A percentile compares a stretch with the other conserved stretches of the same genome.
phyloP scores from a whole-genome alignment of 2,797 vertebrate species.

The Sardinella longiceps region DNA sequence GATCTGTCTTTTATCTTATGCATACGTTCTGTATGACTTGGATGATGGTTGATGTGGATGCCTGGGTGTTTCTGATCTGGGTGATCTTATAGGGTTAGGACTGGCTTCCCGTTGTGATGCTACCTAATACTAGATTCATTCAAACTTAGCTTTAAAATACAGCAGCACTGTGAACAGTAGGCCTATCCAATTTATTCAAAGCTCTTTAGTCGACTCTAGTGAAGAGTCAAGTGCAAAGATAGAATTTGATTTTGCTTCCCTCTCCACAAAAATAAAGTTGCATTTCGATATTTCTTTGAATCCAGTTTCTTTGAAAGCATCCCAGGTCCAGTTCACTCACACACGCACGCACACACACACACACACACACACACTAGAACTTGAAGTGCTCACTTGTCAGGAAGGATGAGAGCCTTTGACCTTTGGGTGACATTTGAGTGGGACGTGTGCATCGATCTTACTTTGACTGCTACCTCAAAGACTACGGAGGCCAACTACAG shows the following conservation, averaged over 20 bases:
- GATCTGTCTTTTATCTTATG: no score
- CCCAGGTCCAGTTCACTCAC: background rate
- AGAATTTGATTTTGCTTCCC: background rate
- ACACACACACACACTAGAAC: no score
- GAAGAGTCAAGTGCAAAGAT: background rate
- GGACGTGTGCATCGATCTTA: background rate
- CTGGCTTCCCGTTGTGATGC: background rate
- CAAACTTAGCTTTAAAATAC: background rate
- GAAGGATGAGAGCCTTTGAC: background rate
- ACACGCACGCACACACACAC: no score
- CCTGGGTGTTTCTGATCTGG: no score
- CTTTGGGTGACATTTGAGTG: conserved; percentile 2
- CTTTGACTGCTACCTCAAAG: background rate
- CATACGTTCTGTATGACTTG: no score
- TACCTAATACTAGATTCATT: background rate
- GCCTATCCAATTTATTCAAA: background rate
- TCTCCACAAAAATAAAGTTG: background rate
- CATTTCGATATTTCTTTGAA: background rate
- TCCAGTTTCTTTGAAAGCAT: background rate
- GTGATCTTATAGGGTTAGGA: no score
- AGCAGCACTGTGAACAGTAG: background rate
- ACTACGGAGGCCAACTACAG: background rate
- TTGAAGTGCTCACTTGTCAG: background rate
- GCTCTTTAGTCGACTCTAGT: background rate
- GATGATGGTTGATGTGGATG: no score